phyloP scores from a whole-genome alignment of 2,888 invertebrate genomes.

The Amblyjoppa fuscipennis region DNA sequence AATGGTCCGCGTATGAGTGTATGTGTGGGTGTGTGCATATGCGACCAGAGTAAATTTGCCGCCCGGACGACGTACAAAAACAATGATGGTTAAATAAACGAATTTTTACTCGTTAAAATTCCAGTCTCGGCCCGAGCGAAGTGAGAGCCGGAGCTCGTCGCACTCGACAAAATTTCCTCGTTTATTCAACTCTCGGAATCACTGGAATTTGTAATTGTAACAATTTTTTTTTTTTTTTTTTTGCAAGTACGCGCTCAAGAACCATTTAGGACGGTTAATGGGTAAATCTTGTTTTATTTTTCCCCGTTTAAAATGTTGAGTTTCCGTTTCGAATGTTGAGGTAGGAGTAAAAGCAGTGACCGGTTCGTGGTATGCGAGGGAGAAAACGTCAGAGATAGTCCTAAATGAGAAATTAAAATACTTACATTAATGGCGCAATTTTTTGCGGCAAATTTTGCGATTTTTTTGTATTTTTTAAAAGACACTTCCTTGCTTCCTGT shows the following conservation, averaged over 20 bases:
- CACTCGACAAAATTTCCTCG: slow-evolving; percentile 16
- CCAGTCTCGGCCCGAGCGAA: slow-evolving; percentile 17
- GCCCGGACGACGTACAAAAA: slow-evolving; percentile 47
- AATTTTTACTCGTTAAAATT: slow-evolving; percentile 62
- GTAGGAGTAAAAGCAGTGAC: no score
- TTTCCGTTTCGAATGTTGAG: no score
- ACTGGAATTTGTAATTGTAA: slow-evolving; percentile 28
- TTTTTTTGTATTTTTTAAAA: neutral
- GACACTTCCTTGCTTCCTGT: neutral
- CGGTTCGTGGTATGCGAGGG: no score
- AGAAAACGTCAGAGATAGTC: neutral
- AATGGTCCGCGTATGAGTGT: neutral
- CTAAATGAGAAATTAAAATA: neutral
- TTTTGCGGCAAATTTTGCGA: neutral
- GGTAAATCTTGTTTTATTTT: neutral
- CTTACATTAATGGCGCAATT: neutral
- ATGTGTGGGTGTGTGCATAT: neutral
- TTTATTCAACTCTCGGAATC: slow-evolving; percentile 5
- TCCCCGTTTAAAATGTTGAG: neutral
- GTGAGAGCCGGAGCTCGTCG: neutral
- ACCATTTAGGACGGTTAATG: neutral
- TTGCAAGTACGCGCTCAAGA: neutral
- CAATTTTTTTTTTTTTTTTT: neutral
- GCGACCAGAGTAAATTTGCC: slow-evolving; percentile 50
- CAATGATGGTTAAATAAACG: slow-evolving; percentile 58